phyloP scores from a whole-genome alignment of 2,888 invertebrate species.

The Petrophora chlorosata region DNA sequence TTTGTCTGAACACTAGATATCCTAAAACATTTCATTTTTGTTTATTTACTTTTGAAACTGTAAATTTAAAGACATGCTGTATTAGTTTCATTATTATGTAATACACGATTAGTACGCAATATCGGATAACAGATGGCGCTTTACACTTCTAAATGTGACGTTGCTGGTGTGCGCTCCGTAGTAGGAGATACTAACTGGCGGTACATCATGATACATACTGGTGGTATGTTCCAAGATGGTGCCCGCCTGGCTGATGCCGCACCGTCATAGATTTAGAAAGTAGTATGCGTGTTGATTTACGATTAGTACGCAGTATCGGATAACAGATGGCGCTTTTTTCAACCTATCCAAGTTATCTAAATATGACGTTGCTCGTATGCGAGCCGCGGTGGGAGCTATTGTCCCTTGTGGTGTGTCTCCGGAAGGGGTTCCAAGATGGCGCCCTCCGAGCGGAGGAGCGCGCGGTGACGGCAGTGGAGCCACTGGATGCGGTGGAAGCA shows the following conservation, averaged over 20 bases:
- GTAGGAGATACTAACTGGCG: conserved; percentile 80
- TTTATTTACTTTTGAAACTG: too few species aligned
- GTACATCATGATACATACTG: too few species aligned
- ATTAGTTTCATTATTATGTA: too few species aligned
- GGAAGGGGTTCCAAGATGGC: conserved; percentile 89
- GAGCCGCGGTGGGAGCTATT: conserved; percentile 76
- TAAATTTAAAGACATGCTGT: too few species aligned
- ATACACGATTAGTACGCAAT: background rate
- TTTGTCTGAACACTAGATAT: too few species aligned
- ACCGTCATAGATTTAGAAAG: too few species aligned
- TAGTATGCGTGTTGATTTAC: background rate
- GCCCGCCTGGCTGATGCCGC: conserved; percentile 75
- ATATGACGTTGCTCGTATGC: conserved; percentile 82
- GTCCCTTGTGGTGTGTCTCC: conserved; percentile 83
- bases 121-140: conserved; percentile 49
- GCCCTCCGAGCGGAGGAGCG: conserved; percentile 74
- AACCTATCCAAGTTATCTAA: conserved; percentile 78
- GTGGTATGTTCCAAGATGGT: conserved; percentile 86
- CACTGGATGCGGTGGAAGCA: conserved; percentile 73
- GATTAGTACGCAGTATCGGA: background rate
- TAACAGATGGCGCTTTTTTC: conserved; percentile 44
- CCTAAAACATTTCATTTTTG: too few species aligned
- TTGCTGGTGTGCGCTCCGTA: conserved; percentile 78
- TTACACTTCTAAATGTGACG: conserved; percentile 82
- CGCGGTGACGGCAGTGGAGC: conserved; percentile 64